Base-by-base conservation (phyloP, 2,797 vertebrate genomes). In the Brachyrhaphis roseni region DNA sequence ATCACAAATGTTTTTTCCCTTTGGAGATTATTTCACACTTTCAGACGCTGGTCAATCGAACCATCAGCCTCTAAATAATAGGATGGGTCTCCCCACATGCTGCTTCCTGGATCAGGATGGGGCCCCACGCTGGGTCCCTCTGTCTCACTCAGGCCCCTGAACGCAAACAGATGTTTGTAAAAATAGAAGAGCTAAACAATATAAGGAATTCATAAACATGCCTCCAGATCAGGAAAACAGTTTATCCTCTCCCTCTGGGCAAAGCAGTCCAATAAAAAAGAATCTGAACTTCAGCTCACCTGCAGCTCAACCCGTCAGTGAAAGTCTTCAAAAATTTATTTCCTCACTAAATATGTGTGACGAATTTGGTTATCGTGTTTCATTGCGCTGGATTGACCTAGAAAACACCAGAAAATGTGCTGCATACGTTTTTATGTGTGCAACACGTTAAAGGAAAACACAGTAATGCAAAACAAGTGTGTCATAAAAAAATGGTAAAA, bases 191-290 rank as follows among this genome's bases (percentile, higher is more conserved):
- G 75, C 78, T 85, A 93, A 90, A 89, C 81, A 85, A 90, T 82
- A 89, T 79, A 83, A 78, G 76, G 82, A 91, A 89, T 93, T 83
- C 85, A 91, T 91, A 95, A 95, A 94, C 88, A 92, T 82, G 80
- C 82, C 82, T 86, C 71, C 74, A 77, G 78, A 88, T 89, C 75
- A 91, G 79, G 82, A 68, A 91, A 92, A 89, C 81, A 82, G 86
- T 92, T 94, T 90, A 90, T 91, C 77, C 84, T 76, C 72, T 88
- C 62, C 64, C 84, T 31, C 13, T 84, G 78, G 79, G 82, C 46
- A 3, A 77, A 78, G 74, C 34, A 66, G n/a, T 43, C 75, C 73
- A 82, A 75, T 82, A 92, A 90, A 46, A 72, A 70, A 78, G 15
- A 90, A 77, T 86, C 59, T 82, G 78, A 90, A 79, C 46, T 80